These are phyloP conservation scores for Auanema sp. DNA, from an alignment of 2,888 invertebrate species.

Conservation along the genomic window DNA sequence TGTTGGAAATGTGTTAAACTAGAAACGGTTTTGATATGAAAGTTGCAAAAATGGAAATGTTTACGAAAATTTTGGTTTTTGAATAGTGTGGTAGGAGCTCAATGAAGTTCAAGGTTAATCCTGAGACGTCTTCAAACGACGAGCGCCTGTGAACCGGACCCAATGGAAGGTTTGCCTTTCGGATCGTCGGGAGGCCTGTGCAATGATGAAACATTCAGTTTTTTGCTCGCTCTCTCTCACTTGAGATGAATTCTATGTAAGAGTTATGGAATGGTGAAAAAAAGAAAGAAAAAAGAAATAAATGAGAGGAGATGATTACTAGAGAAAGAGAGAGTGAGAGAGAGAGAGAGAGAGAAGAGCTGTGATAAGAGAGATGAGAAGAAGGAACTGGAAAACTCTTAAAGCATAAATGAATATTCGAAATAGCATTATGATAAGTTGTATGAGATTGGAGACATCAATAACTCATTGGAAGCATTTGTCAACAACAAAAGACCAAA, in stretches of 20 bases:
- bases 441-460: neutral
- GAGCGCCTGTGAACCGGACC: too few species aligned
- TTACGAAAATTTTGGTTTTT: too few species aligned
- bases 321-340: constrained; percentile 8
- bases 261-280: constrained; percentile 5
- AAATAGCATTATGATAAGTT: neutral
- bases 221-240: constrained; percentile 25
- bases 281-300: constrained; percentile 12
- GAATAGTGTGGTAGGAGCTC: too few species aligned
- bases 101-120: too few species aligned
- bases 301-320: constrained; percentile 8
- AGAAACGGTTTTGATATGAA: too few species aligned
- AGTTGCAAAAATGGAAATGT: too few species aligned
- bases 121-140: too few species aligned
- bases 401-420: neutral
- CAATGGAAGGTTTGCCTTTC: too few species aligned
- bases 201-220: constrained; percentile 26
- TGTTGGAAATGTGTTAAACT: too few species aligned
- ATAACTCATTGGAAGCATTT: neutral
- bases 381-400: neutral
- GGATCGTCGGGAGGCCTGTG: too few species aligned
- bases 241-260: constrained; percentile 15
- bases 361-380: neutral
- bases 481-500: too few species aligned
- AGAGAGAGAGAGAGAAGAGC: constrained; percentile 7